Evolutionary conservation across 2,113 vertebrate genomes (phyloP).

Genomic region (Myxocyprinus asiaticus): DNA sequence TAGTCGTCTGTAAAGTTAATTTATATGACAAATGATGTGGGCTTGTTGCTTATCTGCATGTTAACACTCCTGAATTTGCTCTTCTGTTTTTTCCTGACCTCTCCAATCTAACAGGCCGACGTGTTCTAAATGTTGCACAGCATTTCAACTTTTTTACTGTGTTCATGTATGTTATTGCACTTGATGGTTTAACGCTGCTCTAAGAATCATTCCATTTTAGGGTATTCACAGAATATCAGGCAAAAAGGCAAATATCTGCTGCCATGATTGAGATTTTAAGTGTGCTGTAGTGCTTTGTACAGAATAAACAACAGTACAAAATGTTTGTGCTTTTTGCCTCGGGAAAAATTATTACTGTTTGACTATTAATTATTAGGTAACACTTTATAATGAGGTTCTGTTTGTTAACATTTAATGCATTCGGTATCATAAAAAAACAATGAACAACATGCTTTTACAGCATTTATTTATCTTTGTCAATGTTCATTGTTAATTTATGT

Average conservation of each 20-base stretch:
- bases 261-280: constrained; percentile 58
- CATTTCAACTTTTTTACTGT: not conserved
- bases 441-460: too few species aligned
- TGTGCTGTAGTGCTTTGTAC: constrained; percentile 92
- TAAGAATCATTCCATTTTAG: constrained; percentile 31
- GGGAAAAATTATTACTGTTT: too few species aligned
- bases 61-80: not conserved
- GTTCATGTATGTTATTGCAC: constrained; percentile 26
- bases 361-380: too few species aligned
- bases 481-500: too few species aligned
- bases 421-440: too few species aligned
- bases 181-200: constrained; percentile 6
- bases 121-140: constrained; percentile 9
- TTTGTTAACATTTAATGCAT: too few species aligned
- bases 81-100: not conserved
- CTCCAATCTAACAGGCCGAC: not conserved
- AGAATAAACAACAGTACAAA: constrained; percentile 87
- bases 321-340: constrained; percentile 74
- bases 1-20: not conserved
- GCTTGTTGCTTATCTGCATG: not conserved
- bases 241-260: constrained; percentile 36
- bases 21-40: constrained; percentile 12
- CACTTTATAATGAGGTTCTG: too few species aligned
- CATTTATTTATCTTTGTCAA: too few species aligned
- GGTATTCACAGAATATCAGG: constrained; percentile 29